A percentile compares a stretch with the other conserved stretches of the same genome.
Evolutionary conservation across 1,140 invertebrate species (phyloP).

Genomic region (Arion vulgaris): DNA sequence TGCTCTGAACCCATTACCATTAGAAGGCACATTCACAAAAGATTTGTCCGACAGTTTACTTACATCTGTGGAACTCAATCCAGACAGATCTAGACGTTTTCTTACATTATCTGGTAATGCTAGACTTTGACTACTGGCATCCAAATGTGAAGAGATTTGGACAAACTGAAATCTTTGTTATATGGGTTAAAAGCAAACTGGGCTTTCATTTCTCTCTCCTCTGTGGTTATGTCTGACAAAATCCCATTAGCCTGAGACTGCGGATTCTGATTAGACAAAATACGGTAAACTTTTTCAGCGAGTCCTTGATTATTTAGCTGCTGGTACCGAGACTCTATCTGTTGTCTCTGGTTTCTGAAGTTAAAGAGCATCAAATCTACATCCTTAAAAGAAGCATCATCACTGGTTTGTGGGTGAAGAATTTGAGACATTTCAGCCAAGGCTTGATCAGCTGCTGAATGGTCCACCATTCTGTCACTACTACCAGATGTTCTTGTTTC

Average conservation of each 20-base stretch:
- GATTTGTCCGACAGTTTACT: slow-evolving; percentile 20
- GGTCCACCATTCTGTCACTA: slow-evolving; percentile 37
- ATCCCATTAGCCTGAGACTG: slow-evolving; percentile 59
- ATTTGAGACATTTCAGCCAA: slow-evolving; percentile 4
- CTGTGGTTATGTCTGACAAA: slow-evolving; percentile 53
- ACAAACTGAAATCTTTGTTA: slow-evolving; percentile 50
- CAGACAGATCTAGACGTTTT: slow-evolving; percentile 60
- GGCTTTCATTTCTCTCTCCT: slow-evolving; percentile 54
- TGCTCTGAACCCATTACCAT: slow-evolving; percentile 48
- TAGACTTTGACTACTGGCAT: slow-evolving; percentile 27
- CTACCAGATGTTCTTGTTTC: slow-evolving; percentile 45
- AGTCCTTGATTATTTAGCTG: slow-evolving; percentile 40
- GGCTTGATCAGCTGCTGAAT: slow-evolving; percentile 33
- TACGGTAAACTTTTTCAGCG: slow-evolving; percentile 57
- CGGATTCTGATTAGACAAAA: slow-evolving; percentile 55
- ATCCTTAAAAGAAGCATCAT: neutral
- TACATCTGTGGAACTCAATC: slow-evolving; percentile 51
- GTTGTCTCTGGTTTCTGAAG: slow-evolving; percentile 26
- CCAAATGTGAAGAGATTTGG: slow-evolving; percentile 36
- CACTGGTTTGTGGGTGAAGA: neutral
- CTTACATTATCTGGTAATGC: slow-evolving; percentile 48
- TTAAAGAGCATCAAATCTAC: slow-evolving; percentile 33
- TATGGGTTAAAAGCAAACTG: slow-evolving; percentile 44
- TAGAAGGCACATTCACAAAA: neutral
- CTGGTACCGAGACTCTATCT: slow-evolving; percentile 40